Base-by-base conservation (phyloP, 2,797 vertebrate genomes). In the Propithecus perrieri region DNA sequence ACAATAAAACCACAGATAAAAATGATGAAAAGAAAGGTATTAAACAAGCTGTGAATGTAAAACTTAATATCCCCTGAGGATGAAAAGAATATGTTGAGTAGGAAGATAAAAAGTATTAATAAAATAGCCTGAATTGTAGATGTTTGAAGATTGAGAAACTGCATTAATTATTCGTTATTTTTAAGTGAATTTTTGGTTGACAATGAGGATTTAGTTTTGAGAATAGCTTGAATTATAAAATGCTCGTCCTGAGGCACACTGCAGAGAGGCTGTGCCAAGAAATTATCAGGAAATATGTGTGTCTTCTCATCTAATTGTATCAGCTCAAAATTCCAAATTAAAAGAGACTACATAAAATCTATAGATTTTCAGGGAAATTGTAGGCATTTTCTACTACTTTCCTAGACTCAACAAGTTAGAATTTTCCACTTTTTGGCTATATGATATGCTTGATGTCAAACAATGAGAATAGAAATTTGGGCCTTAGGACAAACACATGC, bases 1-100 rank as follows among this genome's bases (percentile, higher is more conserved):
- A 78, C 79, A 93, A 93, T 97, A 75, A 97, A 98, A 91, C 92
- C 74, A 12, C 50, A 50, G 89, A 94, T 95, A 91, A 96, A 96
- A 97, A 94, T 92, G 69, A 91, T 85, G 89, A 94, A 59, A 95
- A 93, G 35, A 95, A 96, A 83, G 50, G 74, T 88, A 74, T 74
- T 91, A 71, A 96, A 74, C 87, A 95, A 85, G 55, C 84, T 94
- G 18, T 74, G 93, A 96, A 95, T 95, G 72, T 85, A 81, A 91
- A 97, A 96, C 65, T 67, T 10, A 85, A 7, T 26, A 35, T 28
- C 41, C 79, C 12, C 8, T 11, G 72, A 50, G 22, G 38, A 84
- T 83, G 28, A 33, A 85, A 43, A 74, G 48, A 78, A 41, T 67
- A 59, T 75, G 55, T 71, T 86, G 75, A 74, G 7, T 53, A 74